These are phyloP conservation scores for Doryteuthis pealeii DNA, from an alignment of 1,140 invertebrate species.

Conservation along the genomic window DNA sequence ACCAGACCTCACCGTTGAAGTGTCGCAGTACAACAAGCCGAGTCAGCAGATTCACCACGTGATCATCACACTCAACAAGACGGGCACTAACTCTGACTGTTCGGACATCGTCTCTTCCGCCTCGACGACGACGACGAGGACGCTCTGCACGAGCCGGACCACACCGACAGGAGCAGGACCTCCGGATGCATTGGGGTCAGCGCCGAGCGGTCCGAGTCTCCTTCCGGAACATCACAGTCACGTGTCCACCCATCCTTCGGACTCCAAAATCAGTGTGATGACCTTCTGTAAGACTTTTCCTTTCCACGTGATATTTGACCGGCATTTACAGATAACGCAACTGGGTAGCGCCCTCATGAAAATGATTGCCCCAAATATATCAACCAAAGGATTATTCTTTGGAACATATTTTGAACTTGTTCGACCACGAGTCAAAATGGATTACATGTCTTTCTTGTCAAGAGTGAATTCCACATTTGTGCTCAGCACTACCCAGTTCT, in stretches of 20 bases:
- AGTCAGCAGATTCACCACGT: slow-evolving; percentile 9
- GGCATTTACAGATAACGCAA: slow-evolving; percentile 80
- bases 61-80: not conserved
- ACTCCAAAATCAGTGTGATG: slow-evolving; percentile 42
- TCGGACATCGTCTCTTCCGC: slow-evolving; percentile 44
- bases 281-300: slow-evolving; percentile 95
- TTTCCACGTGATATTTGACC: slow-evolving; percentile 92
- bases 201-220: not conserved
- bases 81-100: not conserved
- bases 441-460: slow-evolving; percentile 45
- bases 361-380: slow-evolving; percentile 38
- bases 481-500: slow-evolving; percentile 32
- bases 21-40: slow-evolving; percentile 31
- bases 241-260: slow-evolving; percentile 34
- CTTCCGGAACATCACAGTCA: slow-evolving; percentile 1
- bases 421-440: slow-evolving; percentile 41
- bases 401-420: slow-evolving; percentile 39
- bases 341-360: slow-evolving; percentile 64
- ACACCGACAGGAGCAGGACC: slow-evolving; percentile 11
- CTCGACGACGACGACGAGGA: slow-evolving; percentile 29
- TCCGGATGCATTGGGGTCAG: slow-evolving; percentile 40
- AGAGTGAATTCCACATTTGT: slow-evolving; percentile 50
- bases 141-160: slow-evolving; percentile 26
- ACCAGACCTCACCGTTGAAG: slow-evolving; percentile 27
- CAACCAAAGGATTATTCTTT: slow-evolving; percentile 29